phyloP scores from a whole-genome alignment of 2,113 vertebrate genomes.

The Odocoileus virginianus region DNA sequence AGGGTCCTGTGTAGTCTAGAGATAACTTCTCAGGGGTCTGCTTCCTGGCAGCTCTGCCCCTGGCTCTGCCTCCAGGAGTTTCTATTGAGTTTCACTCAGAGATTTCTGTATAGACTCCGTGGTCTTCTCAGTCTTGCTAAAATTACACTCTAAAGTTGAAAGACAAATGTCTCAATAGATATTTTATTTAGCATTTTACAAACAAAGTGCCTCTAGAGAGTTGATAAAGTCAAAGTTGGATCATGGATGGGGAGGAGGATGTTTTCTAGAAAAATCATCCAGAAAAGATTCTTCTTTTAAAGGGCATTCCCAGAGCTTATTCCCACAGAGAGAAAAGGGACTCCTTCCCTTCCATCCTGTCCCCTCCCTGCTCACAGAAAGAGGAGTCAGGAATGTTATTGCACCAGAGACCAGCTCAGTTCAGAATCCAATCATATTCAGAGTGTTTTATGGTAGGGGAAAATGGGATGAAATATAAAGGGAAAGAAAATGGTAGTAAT shows the following conservation, averaged over 20 bases:
- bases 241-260: neutral
- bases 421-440: neutral
- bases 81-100: neutral
- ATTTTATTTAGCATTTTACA: conserved; percentile 10
- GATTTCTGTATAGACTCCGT: neutral
- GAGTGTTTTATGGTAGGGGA: conserved; percentile 8
- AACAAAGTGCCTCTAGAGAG: neutral
- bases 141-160: neutral
- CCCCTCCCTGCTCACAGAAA: neutral
- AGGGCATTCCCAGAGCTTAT: neutral
- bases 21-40: neutral
- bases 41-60: neutral
- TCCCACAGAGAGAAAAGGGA: neutral
- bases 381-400: neutral
- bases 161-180: neutral
- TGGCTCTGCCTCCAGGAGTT: neutral
- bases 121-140: neutral
- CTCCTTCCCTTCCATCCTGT: neutral
- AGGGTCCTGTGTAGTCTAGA: too few relatives aligned
- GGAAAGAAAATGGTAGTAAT: conserved; percentile 39
- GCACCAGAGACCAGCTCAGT: neutral
- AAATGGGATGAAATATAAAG: conserved; percentile 48
- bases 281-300: neutral
- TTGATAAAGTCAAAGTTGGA: neutral
- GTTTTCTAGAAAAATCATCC: neutral